phyloP scores from a whole-genome alignment of 2,888 invertebrate genomes.

The Ariolimax columbianus region DNA sequence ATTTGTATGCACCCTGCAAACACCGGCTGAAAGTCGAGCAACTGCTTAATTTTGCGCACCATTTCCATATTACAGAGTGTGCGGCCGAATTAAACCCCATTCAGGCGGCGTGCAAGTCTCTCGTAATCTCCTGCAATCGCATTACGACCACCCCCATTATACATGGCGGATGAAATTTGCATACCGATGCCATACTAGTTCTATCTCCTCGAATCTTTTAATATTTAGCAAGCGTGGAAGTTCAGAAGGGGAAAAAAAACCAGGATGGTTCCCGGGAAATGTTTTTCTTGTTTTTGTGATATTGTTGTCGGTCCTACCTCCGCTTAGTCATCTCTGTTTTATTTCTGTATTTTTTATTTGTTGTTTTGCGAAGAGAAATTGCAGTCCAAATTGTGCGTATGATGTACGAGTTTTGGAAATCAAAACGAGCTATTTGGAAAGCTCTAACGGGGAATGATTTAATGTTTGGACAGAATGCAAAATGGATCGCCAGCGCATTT shows the following conservation, averaged over 20 bases:
- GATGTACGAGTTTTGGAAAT: not conserved
- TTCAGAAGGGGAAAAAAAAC: not conserved
- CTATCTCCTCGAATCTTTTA: conserved; percentile 36
- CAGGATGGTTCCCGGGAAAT: not conserved
- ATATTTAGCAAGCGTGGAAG: conserved; percentile 35
- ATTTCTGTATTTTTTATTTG: not conserved
- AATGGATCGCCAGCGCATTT: not conserved
- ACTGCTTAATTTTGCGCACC: conserved; percentile 57
- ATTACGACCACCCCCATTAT: conserved; percentile 54
- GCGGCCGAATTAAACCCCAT: conserved; percentile 55
- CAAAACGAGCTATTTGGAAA: not conserved
- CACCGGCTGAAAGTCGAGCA: conserved; percentile 51
- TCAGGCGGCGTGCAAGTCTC: conserved; percentile 52
- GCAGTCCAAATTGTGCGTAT: not conserved
- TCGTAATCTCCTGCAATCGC: conserved; percentile 56
- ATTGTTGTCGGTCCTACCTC: conserved; percentile 14
- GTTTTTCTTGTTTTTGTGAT: not conserved
- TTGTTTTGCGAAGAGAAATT: not conserved
- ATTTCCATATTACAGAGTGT: conserved; percentile 56
- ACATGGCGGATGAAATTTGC: conserved; percentile 55
- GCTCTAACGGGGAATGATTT: not conserved
- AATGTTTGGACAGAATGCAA: not conserved
- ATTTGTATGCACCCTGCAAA: conserved; percentile 58
- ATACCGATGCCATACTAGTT: conserved; percentile 52
- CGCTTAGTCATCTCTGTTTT: not conserved